Conservation (phyloP, 2,888 invertebrate species). For the Eupsilia transversa region DNA sequence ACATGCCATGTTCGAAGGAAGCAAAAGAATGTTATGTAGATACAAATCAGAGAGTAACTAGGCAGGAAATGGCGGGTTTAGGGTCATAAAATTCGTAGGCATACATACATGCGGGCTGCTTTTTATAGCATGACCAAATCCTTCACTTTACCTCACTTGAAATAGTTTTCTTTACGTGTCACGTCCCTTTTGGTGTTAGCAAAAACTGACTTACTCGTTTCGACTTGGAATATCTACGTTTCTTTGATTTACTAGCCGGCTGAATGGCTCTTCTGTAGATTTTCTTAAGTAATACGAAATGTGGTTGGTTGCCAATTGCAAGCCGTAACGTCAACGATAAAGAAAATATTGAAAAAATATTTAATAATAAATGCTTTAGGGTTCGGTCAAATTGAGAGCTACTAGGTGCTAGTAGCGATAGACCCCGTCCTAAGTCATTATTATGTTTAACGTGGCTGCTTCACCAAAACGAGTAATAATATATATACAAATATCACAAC, state of each 20-base stretch:
- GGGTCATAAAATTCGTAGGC: constrained; percentile 53
- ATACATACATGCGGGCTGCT: constrained; percentile 15
- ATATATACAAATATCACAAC: not conserved
- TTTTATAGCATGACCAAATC: constrained; percentile 57
- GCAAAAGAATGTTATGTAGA: constrained; percentile 17
- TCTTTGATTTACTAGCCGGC: not conserved
- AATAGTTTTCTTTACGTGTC: constrained; percentile 44
- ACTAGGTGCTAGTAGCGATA: not conserved
- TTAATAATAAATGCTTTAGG: not conserved
- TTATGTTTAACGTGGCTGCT: not conserved
- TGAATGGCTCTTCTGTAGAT: not conserved
- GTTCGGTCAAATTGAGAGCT: not conserved
- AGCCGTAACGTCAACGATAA: not conserved
- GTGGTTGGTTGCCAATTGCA: not conserved
- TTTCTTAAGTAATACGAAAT: not conserved
- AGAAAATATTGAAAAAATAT: no score
- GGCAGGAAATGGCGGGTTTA: constrained; percentile 39
- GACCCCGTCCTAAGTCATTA: not conserved
- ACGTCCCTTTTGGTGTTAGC: constrained; percentile 34
- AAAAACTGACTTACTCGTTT: constrained; percentile 14
- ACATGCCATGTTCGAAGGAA: not conserved
- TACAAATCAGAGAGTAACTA: constrained; percentile 60
- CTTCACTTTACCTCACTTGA: constrained; percentile 47
- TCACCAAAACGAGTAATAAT: not conserved
- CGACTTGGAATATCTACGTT: constrained; percentile 15